A percentile compares a stretch with the other conserved stretches of the same genome.
phyloP scores from a whole-genome alignment of 2,113 vertebrate genomes.

The Ginglymostoma cirratum region DNA sequence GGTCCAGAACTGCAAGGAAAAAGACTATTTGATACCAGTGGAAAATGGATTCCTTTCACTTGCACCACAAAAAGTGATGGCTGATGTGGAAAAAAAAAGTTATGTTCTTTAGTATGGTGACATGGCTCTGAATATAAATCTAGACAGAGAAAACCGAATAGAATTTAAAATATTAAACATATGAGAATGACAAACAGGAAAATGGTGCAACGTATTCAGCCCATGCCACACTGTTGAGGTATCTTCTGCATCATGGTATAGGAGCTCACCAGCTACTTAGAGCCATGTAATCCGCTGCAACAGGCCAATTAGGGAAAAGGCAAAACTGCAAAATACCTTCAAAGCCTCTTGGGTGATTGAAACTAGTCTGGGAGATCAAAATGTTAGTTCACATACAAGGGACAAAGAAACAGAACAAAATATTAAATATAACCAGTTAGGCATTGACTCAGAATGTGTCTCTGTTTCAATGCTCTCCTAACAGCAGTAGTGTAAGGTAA shows the following conservation, averaged over 20 bases:
- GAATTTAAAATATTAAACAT: conserved; percentile 21
- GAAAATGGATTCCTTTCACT: not conserved
- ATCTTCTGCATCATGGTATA: not conserved
- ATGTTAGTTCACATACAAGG: not conserved
- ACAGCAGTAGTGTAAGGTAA: not conserved
- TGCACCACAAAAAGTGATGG: not conserved
- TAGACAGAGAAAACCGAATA: not conserved
- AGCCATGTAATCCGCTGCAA: not conserved
- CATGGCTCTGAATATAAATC: conserved; percentile 18
- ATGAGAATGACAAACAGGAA: not conserved
- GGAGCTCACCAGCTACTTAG: not conserved
- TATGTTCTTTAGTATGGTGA: not conserved
- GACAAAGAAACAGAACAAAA: not conserved
- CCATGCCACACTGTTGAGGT: not conserved
- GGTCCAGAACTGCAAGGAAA: not conserved
- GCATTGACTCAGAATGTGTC: not conserved
- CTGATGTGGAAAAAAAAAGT: not conserved
- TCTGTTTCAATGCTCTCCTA: not conserved
- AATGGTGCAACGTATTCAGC: not conserved
- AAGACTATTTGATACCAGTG: not conserved
- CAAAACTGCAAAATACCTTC: not conserved
- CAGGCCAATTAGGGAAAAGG: not conserved
- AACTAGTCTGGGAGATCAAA: not conserved
- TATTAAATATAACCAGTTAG: not conserved
- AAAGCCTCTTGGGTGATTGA: not conserved